Conservation (phyloP, 2,888 invertebrate species). For the Epinotia nisella region DNA sequence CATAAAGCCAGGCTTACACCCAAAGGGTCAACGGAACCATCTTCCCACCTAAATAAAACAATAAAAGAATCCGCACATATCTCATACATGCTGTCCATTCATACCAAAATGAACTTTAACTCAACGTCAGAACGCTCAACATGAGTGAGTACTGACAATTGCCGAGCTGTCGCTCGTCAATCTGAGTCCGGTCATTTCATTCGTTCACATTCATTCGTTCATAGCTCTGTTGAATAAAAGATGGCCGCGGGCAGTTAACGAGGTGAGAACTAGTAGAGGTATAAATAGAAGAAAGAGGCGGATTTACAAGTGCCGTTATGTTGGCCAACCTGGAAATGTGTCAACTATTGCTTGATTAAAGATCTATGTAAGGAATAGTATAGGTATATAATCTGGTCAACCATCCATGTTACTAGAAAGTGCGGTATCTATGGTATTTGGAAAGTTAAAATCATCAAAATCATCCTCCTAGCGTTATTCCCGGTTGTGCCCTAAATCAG, state of each 20-base stretch:
- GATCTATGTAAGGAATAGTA: neutral
- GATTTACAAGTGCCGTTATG: slow-evolving; percentile 34
- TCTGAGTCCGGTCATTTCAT: slow-evolving; percentile 49
- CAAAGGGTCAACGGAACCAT: slow-evolving; percentile 44
- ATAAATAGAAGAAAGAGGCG: slow-evolving; percentile 33
- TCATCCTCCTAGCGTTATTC: too few species aligned
- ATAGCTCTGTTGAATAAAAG: slow-evolving; percentile 71
- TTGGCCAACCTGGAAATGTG: slow-evolving; percentile 16
- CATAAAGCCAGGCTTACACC: slow-evolving; percentile 37
- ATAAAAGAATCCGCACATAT: slow-evolving; percentile 48
- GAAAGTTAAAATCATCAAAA: too few species aligned
- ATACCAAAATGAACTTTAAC: slow-evolving; percentile 16
- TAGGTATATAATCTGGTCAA: neutral
- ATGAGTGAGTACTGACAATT: neutral
- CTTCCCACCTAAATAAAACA: slow-evolving; percentile 49
- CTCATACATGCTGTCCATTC: neutral
- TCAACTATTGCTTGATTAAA: slow-evolving; percentile 7
- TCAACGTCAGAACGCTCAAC: neutral
- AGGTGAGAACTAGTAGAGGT: slow-evolving; percentile 57
- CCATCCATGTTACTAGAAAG: neutral
- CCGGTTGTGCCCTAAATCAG: too few species aligned
- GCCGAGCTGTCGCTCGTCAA: slow-evolving; percentile 45
- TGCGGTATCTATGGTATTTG: neutral
- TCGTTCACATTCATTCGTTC: slow-evolving; percentile 63
- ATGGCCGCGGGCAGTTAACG: slow-evolving; percentile 61